phyloP scores from a whole-genome alignment of 2,888 invertebrate species.

The Drosophila neotestacea region DNA sequence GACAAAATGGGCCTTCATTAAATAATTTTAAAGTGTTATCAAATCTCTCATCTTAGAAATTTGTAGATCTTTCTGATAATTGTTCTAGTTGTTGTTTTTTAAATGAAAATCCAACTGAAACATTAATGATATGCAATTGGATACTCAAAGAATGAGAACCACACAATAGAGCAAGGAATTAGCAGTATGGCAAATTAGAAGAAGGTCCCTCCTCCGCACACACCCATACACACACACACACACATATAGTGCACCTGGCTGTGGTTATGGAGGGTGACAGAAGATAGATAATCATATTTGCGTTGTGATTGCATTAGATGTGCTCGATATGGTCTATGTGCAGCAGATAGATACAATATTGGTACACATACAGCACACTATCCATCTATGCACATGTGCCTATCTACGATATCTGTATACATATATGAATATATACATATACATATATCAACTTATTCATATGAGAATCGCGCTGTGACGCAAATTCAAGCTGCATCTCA shows the following conservation, averaged over 20 bases:
- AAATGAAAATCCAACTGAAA: slow-evolving; percentile 45
- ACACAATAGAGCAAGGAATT: slow-evolving; percentile 1
- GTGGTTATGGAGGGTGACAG: neutral
- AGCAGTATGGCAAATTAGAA: neutral
- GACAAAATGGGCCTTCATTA: too few relatives aligned
- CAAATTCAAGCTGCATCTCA: slow-evolving; percentile 18
- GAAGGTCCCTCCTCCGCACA: neutral
- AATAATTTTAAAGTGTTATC: too few relatives aligned
- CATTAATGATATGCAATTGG: slow-evolving; percentile 39
- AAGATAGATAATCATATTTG: slow-evolving; percentile 10
- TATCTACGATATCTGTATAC: neutral
- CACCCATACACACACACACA: neutral
- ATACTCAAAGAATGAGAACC: neutral
- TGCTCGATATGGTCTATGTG: slow-evolving; percentile 19
- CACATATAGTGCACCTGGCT: neutral
- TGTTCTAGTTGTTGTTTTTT: neutral
- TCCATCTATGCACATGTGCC: neutral
- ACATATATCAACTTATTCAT: slow-evolving; percentile 3
- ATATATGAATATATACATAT: slow-evolving; percentile 1
- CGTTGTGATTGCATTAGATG: slow-evolving; percentile 16
- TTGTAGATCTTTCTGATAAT: too few relatives aligned
- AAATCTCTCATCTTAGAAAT: too few relatives aligned
- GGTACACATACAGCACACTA: neutral
- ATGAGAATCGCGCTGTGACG: slow-evolving; percentile 21
- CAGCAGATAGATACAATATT: slow-evolving; percentile 5